Evolutionary conservation across 2,888 invertebrate species (phyloP).

Genomic region (Strigamia maritima): DNA sequence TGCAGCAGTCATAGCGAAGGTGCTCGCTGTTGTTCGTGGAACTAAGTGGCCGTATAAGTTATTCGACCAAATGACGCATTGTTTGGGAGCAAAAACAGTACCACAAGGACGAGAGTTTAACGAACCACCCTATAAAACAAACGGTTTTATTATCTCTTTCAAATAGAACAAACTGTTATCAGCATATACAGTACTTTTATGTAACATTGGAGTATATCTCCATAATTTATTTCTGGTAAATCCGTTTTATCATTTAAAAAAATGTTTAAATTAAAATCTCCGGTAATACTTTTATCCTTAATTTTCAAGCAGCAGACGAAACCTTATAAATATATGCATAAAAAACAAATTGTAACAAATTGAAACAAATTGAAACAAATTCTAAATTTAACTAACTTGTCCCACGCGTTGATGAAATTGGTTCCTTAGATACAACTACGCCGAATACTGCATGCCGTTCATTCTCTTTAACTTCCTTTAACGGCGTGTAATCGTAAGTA

Average conservation of each 20-base stretch:
- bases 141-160: not conserved
- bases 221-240: not conserved
- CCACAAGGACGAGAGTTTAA: not conserved
- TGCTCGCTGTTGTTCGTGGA: not conserved
- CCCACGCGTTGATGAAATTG: not conserved
- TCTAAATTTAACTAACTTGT: not conserved
- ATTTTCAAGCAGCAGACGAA: not conserved
- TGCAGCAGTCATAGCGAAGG: not conserved
- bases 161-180: not conserved
- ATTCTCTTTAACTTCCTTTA: not conserved
- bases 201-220: not conserved
- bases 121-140: not conserved
- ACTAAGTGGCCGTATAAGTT: not conserved
- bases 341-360: not conserved
- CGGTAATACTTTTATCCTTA: not conserved
- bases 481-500: not conserved
- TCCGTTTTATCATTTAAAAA: not conserved
- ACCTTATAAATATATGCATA: not conserved
- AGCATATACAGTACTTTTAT: too few species aligned
- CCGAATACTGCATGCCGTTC: not conserved
- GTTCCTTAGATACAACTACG: not conserved
- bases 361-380: not conserved
- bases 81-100: not conserved
- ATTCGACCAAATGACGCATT: not conserved
- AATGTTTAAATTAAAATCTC: not conserved